Evolutionary conservation across 2,797 vertebrate genomes (phyloP), one percentile per base, ranked within the genome.

Genomic region (Pseudochromis fuscus): DNA sequence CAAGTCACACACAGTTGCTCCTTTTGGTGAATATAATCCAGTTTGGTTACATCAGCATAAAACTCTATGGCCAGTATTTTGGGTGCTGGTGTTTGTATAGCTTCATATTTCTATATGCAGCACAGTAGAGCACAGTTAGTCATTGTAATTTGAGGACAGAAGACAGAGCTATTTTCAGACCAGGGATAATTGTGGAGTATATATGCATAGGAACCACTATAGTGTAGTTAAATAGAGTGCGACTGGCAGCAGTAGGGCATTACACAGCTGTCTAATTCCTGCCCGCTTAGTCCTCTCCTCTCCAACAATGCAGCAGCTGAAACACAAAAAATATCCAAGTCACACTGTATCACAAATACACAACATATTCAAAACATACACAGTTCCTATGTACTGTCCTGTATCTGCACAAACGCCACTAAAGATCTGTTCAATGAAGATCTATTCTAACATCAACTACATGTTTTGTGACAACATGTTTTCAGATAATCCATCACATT

Each of bases 191-290:
- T 27, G 48, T 21, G 40, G 65, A 60, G 45, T 40, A 61, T 50
- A 4, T 18, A 57, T 72, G 23, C 19, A 55, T 19, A 40, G 45
- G 62, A 40, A 59, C 11, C 35, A 37, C 5, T 46, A 33, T 67
- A 13, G 15, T 58, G 42, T 35, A 44, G 68, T 40, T 21, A 61
- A 72, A 68, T 58, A 60, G 40, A 70, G 40, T 58, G 60, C 53
- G 48, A 24, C 70, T 78, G 56, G 50, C 72, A 71, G 71, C 74
- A 72, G 56, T 44, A 64, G 81, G 80, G 68, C 61, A 79, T 53
- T 35, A 75, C 48, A 69, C 71, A 76, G 59, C 46, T 57, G 65
- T 67, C 67, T 76, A 60, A 81, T 57, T 57, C 28, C 50, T 42
- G 48, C 71, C 66, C 59, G n/a, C 59, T 75, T 40, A 50, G 62